Evolutionary conservation across 2,797 vertebrate species (phyloP), one percentile per base, ranked within the genome.

Genomic region (Anisognathus igniventris): DNA sequence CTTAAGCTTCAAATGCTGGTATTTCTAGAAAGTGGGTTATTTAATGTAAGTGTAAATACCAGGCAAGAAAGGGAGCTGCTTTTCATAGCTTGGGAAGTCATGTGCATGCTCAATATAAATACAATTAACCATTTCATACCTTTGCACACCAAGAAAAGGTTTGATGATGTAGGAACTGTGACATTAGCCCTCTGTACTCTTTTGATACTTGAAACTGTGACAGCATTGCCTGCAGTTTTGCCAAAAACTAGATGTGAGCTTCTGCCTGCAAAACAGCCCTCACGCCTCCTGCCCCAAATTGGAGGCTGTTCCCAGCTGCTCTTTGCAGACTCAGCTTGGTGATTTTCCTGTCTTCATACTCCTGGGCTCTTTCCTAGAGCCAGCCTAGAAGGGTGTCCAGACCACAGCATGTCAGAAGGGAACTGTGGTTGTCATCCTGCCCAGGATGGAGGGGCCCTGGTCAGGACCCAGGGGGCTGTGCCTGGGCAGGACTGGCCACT

Each of bases 401-500:
- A 24, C 28, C 57, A 1, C 3, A 18, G 20, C 57, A 7, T 1
- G 24, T 6, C 22, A 18, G 37, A 44, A n/a, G n/a, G 39, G n/a
- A 39, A 1, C 37, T 2, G 21, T 37, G 20, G 50, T 31, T 57
- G n/a, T 12, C 28, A 15, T 5, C 50, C n/a, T 76, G 50, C n/a
- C 27, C n/a, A 5, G 64, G 42, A 14, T 5, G 6, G 35, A 56
- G 31, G 30, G 47, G 18, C 35, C 25, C 58, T 70, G 56, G 13
- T 27, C 0, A 2, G 72, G 68, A 28, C 30, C 58, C 51, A 0
- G 0, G 3, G 18, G 1, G 37, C 42, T 47, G 42, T 48, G 56
- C 64, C 68, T 15, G 44, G 68, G 62, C 35, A 71, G 18, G 5
- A 9, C 23, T 1, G 2, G 24, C 12, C 0, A 0, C 7, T 4